Evolutionary conservation across 2,113 vertebrate genomes (phyloP).

Genomic region (Regulus satrapa): DNA sequence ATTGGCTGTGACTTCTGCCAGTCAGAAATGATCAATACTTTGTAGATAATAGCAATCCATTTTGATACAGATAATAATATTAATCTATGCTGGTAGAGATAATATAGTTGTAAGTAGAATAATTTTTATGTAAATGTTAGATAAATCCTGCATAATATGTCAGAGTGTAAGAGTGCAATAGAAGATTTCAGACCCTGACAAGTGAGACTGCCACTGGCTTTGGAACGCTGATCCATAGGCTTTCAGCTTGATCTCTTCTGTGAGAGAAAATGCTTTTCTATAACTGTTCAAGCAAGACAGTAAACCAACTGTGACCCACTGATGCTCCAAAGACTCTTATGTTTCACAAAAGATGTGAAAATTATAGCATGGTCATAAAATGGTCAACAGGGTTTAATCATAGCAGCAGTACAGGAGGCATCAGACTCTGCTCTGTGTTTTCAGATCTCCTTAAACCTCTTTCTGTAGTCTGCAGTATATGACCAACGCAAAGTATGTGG

Average conservation of each 20-base stretch:
- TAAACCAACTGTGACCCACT: background rate
- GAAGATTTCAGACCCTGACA: background rate
- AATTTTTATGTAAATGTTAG: background rate
- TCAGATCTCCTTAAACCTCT: background rate
- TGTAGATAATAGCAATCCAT: background rate
- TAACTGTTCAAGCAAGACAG: background rate
- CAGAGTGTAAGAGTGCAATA: background rate
- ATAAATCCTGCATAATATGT: background rate
- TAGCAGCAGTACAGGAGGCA: background rate
- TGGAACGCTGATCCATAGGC: background rate
- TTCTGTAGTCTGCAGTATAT: background rate
- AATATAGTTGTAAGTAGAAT: background rate
- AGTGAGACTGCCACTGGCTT: background rate
- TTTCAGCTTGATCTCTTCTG: background rate
- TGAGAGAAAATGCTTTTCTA: background rate
- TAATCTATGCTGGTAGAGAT: background rate
- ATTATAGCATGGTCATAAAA: conserved; percentile 18
- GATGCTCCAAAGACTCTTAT: background rate
- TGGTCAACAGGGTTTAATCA: conserved; percentile 31
- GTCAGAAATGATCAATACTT: background rate
- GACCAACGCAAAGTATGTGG: background rate
- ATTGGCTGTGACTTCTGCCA: background rate
- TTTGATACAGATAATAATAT: background rate
- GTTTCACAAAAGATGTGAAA: conserved; percentile 11
- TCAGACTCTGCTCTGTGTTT: background rate